Base-by-base conservation (phyloP, 2,888 invertebrate species). In the Lasioglossum calceatum region DNA sequence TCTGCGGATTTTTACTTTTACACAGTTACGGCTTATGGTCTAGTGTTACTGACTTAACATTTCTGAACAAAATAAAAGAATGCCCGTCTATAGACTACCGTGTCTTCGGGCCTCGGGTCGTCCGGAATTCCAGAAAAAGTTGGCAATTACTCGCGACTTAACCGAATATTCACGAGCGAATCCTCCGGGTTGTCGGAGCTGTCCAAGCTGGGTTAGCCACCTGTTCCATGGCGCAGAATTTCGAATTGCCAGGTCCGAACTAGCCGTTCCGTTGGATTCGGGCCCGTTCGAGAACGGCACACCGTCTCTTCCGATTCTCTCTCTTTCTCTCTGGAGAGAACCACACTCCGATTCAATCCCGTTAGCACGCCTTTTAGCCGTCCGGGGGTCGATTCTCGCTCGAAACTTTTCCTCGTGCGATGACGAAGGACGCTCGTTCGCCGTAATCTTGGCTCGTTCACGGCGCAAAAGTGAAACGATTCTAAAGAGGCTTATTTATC, bases 401-500 rank as follows among this genome's bases (percentile, higher is more conserved):
- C 72, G 64, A 77, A 72, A 67, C n/a, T 77, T 73, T 39, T 77
- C 61, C 74, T 27, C 12, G 54, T 39, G 54, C 14, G 50, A 79
- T 72, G 79, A 79, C 42, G 61, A 73, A 73, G 61, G 73, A 61
- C 44, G 79, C 79, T 73, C 79, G 79, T 79, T 79, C 42, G 58
- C 73, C 47, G 79, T 79, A 73, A 79, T 79, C 79, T 79, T 58
- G 61, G 44, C 64, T 79, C 58, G 61, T 73, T 61, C 72, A 23
- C 73, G 64, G 42, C 36, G 79, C 61, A 79, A 73, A 79, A 73
- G 73, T 79, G 73, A 73, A 73, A 73, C 79, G 73, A 77, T 70
- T 73, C 47, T 79, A 79, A 73, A 73, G 61, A 79, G 61, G 58
- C 47, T 74, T 47, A 32, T 79, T 79, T 79, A 79, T 79, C 73